Percentiles rank a stretch among this genome's conserved stretches.
Conservation (phyloP, 2,888 invertebrate genomes). For the Tipula helvola region DNA sequence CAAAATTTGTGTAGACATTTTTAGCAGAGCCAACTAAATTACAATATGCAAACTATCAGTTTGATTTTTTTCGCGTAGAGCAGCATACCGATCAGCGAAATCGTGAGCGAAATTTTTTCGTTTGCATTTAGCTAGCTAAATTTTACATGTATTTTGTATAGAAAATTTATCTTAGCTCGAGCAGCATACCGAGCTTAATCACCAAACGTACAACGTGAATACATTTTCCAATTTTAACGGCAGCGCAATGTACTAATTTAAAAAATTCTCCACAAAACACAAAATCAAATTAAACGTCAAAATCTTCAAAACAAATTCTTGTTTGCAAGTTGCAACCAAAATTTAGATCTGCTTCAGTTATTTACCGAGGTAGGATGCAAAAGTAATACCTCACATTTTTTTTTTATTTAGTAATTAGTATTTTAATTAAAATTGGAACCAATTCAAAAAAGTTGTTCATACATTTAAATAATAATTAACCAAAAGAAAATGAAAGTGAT, state of each 20-base stretch:
- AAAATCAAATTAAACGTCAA: not conserved
- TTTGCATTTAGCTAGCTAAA: too few relatives aligned
- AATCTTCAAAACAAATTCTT: not conserved
- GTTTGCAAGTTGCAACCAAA: not conserved
- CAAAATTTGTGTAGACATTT: too few relatives aligned
- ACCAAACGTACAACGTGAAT: not conserved
- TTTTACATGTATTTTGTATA: too few relatives aligned
- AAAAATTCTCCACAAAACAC: not conserved
- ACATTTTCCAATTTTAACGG: not conserved
- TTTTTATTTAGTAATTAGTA: not conserved
- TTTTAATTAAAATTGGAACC: not conserved
- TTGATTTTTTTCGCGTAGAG: too few relatives aligned
- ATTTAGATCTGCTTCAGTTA: not conserved
- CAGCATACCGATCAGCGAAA: too few relatives aligned
- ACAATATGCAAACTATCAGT: too few relatives aligned
- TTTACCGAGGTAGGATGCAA: not conserved
- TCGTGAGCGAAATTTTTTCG: too few relatives aligned
- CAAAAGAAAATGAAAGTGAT: not conserved
- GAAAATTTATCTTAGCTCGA: too few relatives aligned
- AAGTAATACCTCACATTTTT: not conserved
- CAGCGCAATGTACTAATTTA: not conserved
- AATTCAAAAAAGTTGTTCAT: not conserved
- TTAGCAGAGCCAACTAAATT: too few relatives aligned
- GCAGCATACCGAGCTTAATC: too few relatives aligned
- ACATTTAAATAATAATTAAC: not conserved